Evolutionary conservation across 2,888 invertebrate species (phyloP).

Genomic region (Ametastegia equiseti): DNA sequence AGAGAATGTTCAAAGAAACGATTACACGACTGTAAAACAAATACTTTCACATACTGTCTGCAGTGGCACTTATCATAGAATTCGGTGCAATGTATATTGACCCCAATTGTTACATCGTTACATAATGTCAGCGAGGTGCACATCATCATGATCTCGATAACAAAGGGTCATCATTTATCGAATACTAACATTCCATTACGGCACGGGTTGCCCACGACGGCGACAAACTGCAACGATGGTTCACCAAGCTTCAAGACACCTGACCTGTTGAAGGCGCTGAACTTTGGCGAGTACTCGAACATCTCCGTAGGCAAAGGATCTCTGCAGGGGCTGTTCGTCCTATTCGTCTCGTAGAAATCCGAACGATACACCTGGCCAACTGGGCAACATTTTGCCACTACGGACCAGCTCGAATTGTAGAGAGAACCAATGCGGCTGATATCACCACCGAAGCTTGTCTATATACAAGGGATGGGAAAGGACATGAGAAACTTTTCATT

Average conservation of each 20-base stretch:
- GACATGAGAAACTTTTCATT: not conserved
- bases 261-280: constrained; percentile 78
- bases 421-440: not conserved
- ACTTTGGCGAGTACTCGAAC: constrained; percentile 78
- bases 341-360: not conserved
- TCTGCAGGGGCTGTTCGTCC: not conserved
- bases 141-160: not conserved
- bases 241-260: constrained; percentile 74
- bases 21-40: not conserved
- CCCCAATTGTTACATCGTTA: not conserved
- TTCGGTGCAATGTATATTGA: not conserved
- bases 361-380: constrained; percentile 59
- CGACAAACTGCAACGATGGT: constrained; percentile 77
- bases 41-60: not conserved
- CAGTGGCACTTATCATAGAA: not conserved
- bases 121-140: not conserved
- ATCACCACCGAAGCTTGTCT: not conserved
- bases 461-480: not conserved
- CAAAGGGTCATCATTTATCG: too few species aligned
- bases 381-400: constrained; percentile 70
- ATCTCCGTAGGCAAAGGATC: constrained; percentile 57
- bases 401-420: constrained; percentile 54
- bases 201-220: constrained; percentile 80
- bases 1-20: too few species aligned
- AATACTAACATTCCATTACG: constrained; percentile 76